Evolutionary conservation across 2,888 invertebrate species (phyloP).

Genomic region (Panopea generosa): DNA sequence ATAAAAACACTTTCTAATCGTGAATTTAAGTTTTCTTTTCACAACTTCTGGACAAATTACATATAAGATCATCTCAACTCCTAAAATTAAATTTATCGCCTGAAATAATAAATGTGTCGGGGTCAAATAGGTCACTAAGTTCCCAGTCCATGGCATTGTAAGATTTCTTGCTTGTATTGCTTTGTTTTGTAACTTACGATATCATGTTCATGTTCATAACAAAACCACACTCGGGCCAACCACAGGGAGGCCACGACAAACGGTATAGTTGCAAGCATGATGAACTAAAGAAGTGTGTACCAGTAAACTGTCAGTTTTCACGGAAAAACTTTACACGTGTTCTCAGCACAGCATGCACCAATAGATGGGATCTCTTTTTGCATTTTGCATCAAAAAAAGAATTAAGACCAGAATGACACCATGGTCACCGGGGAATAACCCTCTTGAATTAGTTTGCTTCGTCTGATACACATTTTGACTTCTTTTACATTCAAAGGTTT

Average conservation of each 20-base stretch:
- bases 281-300: conserved; percentile 21
- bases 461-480: conserved; percentile 24
- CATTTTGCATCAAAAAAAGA: conserved; percentile 40
- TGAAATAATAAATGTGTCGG: conserved; percentile 32
- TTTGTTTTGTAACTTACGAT: not conserved
- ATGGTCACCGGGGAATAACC: conserved; percentile 42
- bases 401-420: conserved; percentile 26
- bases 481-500: conserved; percentile 20
- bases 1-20: conserved; percentile 36
- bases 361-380: conserved; percentile 28
- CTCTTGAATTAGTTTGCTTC: conserved; percentile 29
- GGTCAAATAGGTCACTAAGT: conserved; percentile 32
- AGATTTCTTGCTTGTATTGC: conserved; percentile 19
- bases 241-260: conserved; percentile 27
- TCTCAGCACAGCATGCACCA: conserved; percentile 30
- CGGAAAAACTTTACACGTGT: conserved; percentile 16
- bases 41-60: conserved; percentile 9
- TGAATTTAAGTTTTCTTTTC: conserved; percentile 34
- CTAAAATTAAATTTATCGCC: conserved; percentile 24
- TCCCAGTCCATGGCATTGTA: conserved; percentile 27
- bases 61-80: conserved; percentile 29
- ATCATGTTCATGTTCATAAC: conserved; percentile 32
- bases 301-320: conserved; percentile 13
- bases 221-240: conserved; percentile 50
- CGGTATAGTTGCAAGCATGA: conserved; percentile 16